Evolutionary conservation across 2,113 vertebrate genomes (phyloP), one percentile per base, ranked within the genome.

Genomic region (Scatophagus argus): DNA sequence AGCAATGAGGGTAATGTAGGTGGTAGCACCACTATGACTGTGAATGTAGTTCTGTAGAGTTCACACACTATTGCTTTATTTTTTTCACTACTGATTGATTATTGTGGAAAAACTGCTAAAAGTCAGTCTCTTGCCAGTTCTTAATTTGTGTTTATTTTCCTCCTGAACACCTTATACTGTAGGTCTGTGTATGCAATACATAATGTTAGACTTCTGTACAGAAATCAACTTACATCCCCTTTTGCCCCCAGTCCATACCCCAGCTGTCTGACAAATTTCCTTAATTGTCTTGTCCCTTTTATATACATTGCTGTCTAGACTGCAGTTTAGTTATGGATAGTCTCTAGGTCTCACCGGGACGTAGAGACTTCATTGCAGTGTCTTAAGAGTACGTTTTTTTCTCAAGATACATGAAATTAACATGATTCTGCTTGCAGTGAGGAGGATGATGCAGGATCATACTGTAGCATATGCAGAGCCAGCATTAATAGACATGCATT

Each of bases 241-340:
- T 34, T 58, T 69, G 19, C 58, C 31, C 34, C n/a, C 17, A 34
- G 56, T 82, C 64, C 54, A 55, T 34, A 38, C 17, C 63, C 66
- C 78, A 80, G 76, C 78, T 87, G 86, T 82, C 78, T 81, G 74
- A 79, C 74, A 82, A 80, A 85, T 78, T 75, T 67, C 72, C 73
- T 52, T 84, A 80, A 84, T 80, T 80, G 80, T 87, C 62, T 39
- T 68, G 68, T 60, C 62, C 51, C 23, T 83, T 38, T 75, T 59
- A 54, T 58, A 60, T 21, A 49, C 82, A 69, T 3, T 60, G 49
- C 66, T 0, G 60, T 84, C 83, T 68, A 74, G 80, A 86, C 88
- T 82, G 64, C 39, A 64, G 80, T 72, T 73, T 52, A 61, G 80
- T 87, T 77, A 25, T 68, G 75, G 69, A 70, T 90, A 84, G 88